These are phyloP conservation scores for Solenodon paradoxus DNA, from an alignment of 2,113 vertebrate genomes.

Conservation along the genomic window DNA sequence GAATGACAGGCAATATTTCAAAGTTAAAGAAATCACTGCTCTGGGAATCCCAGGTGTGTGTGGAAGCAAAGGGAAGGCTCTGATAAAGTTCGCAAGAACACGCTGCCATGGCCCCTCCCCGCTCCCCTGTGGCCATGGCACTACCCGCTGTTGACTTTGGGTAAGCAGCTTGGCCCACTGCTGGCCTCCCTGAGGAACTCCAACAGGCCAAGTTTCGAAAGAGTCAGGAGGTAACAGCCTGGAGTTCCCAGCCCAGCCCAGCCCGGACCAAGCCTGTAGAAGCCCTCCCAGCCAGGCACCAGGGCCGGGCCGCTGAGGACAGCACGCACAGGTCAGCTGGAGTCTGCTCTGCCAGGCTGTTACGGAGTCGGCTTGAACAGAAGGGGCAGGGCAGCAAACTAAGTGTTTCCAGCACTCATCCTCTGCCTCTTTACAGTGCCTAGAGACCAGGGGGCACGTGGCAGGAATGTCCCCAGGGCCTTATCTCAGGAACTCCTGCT, in stretches of 20 bases:
- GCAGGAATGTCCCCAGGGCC: not conserved
- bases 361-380: not conserved
- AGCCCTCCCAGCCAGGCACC: not conserved
- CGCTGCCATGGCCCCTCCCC: too few relatives aligned
- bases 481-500: accelerated
- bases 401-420: not conserved
- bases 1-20: not conserved
- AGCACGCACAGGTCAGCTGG: not conserved
- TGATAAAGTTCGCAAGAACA: not conserved
- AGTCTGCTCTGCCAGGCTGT: not conserved
- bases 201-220: not conserved
- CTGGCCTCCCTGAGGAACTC: not conserved
- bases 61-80: not conserved
- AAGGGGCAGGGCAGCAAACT: not conserved
- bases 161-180: not conserved
- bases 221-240: not conserved
- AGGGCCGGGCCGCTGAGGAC: not conserved
- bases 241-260: not conserved
- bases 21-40: not conserved
- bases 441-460: not conserved
- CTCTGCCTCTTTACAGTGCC: accelerated
- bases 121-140: not conserved
- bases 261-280: not conserved
- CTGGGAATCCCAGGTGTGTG: not conserved
- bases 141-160: not conserved